Percentiles rank a stretch among this genome's conserved stretches.
phyloP scores from a whole-genome alignment of 2,113 vertebrate species.

The Ramphastos sulfuratus region DNA sequence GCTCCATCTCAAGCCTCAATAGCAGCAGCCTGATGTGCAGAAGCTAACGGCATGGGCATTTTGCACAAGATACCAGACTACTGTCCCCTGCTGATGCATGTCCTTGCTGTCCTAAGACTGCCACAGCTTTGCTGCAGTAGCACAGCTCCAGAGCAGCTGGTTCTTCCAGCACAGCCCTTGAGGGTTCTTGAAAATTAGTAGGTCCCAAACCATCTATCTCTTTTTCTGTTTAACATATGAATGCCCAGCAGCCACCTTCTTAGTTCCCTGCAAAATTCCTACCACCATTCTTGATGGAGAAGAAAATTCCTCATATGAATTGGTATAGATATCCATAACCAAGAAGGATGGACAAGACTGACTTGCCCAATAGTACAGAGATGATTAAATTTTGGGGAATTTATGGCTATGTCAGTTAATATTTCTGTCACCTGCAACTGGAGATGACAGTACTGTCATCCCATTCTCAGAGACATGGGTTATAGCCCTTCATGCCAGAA shows the following conservation, averaged over 20 bases:
- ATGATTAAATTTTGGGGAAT: background rate
- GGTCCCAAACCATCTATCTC: background rate
- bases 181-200: background rate
- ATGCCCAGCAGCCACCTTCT: background rate
- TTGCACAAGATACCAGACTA: background rate
- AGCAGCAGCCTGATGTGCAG: background rate
- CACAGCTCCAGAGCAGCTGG: background rate
- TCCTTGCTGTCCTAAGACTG: background rate
- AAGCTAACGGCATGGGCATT: background rate
- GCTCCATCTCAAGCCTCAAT: background rate
- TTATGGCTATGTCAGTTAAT: background rate
- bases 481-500: background rate
- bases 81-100: background rate
- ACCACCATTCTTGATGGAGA: background rate
- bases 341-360: background rate
- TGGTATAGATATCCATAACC: background rate
- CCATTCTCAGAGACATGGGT: background rate
- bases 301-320: background rate
- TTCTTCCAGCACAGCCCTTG: background rate
- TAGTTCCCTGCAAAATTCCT: background rate
- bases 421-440: background rate
- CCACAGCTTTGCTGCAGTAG: background rate
- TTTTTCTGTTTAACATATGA: background rate
- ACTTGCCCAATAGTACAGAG: background rate
- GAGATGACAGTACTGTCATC: background rate